Base-by-base conservation (phyloP, 2,888 invertebrate species). In the Amphipyra tragopoginis region DNA sequence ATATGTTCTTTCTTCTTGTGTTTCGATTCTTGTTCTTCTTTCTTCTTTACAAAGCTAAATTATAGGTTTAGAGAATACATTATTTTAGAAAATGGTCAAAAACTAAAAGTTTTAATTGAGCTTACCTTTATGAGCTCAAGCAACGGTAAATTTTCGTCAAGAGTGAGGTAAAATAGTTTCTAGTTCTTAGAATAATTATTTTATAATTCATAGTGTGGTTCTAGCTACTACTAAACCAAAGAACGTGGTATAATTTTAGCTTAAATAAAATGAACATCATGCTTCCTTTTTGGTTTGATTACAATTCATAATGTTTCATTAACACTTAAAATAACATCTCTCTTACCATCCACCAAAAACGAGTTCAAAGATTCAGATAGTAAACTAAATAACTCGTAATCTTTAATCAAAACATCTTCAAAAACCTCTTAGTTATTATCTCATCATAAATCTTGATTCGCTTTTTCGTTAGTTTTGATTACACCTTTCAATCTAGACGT, bases 401-500 rank as follows among this genome's bases (percentile, higher is more conserved):
- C 51, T 70, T 8, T 44, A 62, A 70, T 67, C 64, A 73, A 67
- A 72, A 61, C 52, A 65, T 61, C 54, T 58, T 60, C 33, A 49
- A 62, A 51, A 71, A 62, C 45, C 65, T 65, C 61, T 73, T 61
- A 63, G 49, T 51, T 65, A 38, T 50, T 59, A 71, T 71, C 67
- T 58, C 61, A 71, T 60, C 49, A 60, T 59, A 48, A 51, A 76
- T 74, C 77, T 76, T 51, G 8, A 34, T 38, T 29, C 29, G 39
- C 73, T 60, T 36, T 53, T 70, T 58, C 48, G 53, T 62, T 66
- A 65, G 44, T 65, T 70, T 70, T 76, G 66, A 63, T 49, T 60
- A 38, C 45, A 54, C 57, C 44, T 65, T 69, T 69, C 59, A 56
- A 56, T 44, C 45, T 51, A 26, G 50, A 55, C 40, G 34, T 36